Conservation (phyloP, 37 sponge, comb jelly and placozoan genomes). For the Cladorhizidae sp. region DNA sequence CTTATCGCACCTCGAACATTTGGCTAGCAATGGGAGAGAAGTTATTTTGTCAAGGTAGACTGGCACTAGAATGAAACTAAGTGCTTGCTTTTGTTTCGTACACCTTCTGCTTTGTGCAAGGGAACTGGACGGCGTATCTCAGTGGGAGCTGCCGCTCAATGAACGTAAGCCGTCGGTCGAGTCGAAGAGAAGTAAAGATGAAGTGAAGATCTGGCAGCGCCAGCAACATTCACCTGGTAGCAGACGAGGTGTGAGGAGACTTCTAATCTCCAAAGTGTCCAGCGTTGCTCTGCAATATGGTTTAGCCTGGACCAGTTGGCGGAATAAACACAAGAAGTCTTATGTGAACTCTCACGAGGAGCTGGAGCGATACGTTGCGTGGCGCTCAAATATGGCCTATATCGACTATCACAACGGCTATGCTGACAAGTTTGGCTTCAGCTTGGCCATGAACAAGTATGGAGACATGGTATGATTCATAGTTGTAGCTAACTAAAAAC, state of each 20-base stretch:
- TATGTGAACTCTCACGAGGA: constrained; percentile 47
- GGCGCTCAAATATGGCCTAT: constrained; percentile 57
- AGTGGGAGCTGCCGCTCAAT: background rate
- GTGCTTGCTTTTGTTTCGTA: no score
- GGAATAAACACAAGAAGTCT: constrained; percentile 15
- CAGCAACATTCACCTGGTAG: background rate
- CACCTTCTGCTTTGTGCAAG: background rate
- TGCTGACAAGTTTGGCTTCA: constrained; percentile 59
- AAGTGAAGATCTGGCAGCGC: background rate
- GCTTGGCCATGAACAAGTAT: constrained; percentile 62
- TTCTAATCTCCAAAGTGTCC: background rate
- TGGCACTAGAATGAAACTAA: no score
- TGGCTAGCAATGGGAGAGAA: no score
- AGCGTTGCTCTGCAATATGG: constrained; percentile 4
- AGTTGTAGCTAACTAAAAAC: no score
- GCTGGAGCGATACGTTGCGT: constrained; percentile 43
- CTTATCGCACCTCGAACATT: no score
- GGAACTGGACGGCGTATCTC: background rate
- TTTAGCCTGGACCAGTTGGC: constrained; percentile 54
- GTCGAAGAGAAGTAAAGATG: no score
- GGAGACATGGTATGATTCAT: constrained; percentile 80
- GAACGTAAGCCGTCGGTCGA: no score
- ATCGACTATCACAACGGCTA: constrained; percentile 64
- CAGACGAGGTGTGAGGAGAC: background rate
- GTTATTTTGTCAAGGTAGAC: no score